These are phyloP conservation scores for Cydia amplana DNA, from an alignment of 1,140 invertebrate species.

Conservation along the genomic window DNA sequence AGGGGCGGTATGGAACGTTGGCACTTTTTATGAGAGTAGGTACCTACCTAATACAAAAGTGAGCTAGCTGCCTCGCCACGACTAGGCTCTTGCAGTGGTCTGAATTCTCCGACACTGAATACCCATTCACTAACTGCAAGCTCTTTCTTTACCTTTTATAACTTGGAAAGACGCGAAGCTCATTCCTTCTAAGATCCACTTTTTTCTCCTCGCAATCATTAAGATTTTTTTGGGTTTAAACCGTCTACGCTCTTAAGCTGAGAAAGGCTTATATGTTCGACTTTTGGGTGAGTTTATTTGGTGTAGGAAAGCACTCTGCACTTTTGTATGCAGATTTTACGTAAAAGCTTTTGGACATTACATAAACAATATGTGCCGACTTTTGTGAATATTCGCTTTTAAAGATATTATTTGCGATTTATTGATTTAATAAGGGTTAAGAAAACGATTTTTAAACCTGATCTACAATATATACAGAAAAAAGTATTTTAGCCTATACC, in stretches of 20 bases:
- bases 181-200: slow-evolving; percentile 67
- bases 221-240: slow-evolving; percentile 65
- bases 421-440: too few species aligned
- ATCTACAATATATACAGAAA: too few species aligned
- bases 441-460: too few species aligned
- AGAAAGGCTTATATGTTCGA: slow-evolving; percentile 10
- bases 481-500: too few species aligned
- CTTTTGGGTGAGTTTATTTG: not conserved
- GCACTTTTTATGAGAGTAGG: too few species aligned
- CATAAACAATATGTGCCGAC: not conserved
- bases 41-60: not conserved
- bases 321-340: slow-evolving; percentile 12
- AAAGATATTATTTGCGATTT: not conserved
- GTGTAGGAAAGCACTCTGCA: not conserved
- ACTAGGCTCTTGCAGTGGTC: slow-evolving; percentile 36
- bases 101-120: slow-evolving; percentile 71
- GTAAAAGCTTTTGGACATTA: slow-evolving; percentile 15
- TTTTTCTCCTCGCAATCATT: slow-evolving; percentile 66
- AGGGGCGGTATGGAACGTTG: too few species aligned
- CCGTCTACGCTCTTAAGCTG: slow-evolving; percentile 44
- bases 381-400: not conserved
- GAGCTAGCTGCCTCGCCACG: not conserved
- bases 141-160: slow-evolving; percentile 72
- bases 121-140: slow-evolving; percentile 75
- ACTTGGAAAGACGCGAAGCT: slow-evolving; percentile 67